phyloP scores from a whole-genome alignment of 2,113 vertebrate genomes.

The Chamaetylas fuelleborni region DNA sequence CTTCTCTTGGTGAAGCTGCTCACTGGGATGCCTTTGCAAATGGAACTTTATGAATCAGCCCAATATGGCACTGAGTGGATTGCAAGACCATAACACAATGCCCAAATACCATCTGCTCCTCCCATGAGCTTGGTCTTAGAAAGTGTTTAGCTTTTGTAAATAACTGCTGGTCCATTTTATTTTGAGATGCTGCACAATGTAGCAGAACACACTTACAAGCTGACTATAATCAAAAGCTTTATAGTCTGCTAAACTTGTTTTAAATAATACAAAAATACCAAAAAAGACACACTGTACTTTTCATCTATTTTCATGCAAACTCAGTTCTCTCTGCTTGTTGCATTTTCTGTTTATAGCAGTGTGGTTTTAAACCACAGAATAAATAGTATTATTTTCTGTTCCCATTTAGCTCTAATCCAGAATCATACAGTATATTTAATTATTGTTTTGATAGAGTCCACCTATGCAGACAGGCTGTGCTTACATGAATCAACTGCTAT shows the following conservation, averaged over 20 bases:
- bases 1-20: not conserved
- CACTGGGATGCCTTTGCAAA: not conserved
- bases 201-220: constrained; percentile 18
- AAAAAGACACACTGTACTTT: not conserved
- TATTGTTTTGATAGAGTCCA: not conserved
- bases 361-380: not conserved
- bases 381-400: constrained; percentile 24
- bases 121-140: not conserved
- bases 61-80: not conserved
- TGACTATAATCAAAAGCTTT: constrained; percentile 27
- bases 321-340: not conserved
- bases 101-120: not conserved
- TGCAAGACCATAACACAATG: not conserved
- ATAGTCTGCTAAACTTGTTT: constrained; percentile 30
- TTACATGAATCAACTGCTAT: not conserved
- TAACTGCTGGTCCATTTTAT: not conserved
- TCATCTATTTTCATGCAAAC: not conserved
- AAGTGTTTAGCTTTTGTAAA: constrained; percentile 13
- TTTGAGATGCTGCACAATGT: constrained; percentile 10
- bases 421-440: constrained; percentile 7
- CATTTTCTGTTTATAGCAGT: constrained; percentile 25
- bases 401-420: constrained; percentile 7
- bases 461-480: not conserved
- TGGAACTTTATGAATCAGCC: not conserved
- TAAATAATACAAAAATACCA: constrained; percentile 36